Conservation (phyloP, 2,113 vertebrate genomes). For the Pteruthius melanotis region DNA sequence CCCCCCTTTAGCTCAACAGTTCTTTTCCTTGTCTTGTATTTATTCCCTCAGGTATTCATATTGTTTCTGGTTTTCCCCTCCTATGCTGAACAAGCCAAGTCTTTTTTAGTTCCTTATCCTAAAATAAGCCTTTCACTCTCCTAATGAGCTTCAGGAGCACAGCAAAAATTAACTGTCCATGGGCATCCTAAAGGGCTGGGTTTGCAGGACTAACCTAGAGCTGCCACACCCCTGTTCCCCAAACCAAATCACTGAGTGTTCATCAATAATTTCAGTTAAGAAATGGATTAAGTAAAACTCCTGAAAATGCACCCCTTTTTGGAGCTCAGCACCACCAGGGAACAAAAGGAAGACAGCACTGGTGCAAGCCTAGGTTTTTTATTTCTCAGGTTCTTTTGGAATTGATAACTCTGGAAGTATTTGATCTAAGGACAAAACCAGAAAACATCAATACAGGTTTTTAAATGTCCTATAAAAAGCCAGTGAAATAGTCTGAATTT, state of each 20-base stretch:
- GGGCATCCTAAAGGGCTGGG: neutral
- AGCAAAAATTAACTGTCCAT: neutral
- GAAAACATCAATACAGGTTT: neutral
- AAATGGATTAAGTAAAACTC: neutral
- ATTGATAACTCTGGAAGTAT: neutral
- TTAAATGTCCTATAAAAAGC: neutral
- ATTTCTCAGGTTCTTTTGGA: neutral
- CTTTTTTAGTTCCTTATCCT: neutral
- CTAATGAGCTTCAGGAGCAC: neutral
- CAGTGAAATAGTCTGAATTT: neutral
- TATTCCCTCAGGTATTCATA: neutral
- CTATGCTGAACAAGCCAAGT: neutral
- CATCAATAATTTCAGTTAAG: neutral
- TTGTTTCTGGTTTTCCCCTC: neutral
- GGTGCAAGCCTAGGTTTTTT: neutral
- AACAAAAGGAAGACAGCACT: neutral
- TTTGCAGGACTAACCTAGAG: neutral
- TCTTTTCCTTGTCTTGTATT: neutral
- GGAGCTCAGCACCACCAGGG: neutral
- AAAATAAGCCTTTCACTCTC: neutral
- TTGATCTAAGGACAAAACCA: neutral
- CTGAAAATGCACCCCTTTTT: neutral
- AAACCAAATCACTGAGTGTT: neutral
- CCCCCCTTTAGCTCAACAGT: neutral
- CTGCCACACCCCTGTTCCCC: neutral